A percentile compares a stretch with the other conserved stretches of the same genome.
phyloP scores from a whole-genome alignment of 2,797 vertebrate species.

The Poecile montanus region DNA sequence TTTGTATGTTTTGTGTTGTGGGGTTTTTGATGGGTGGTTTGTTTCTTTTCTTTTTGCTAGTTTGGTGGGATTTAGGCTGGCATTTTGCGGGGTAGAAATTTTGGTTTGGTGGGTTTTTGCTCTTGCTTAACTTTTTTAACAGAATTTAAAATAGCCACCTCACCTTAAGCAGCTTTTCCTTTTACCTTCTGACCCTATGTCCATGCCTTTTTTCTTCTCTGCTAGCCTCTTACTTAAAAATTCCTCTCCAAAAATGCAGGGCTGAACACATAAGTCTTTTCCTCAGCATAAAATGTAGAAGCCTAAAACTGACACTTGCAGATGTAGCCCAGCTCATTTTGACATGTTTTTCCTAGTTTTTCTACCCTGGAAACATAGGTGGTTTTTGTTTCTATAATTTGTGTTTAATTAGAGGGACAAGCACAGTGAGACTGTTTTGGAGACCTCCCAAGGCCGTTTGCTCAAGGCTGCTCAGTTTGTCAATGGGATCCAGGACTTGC shows the following conservation, averaged over 20 bases:
- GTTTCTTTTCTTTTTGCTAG: not conserved
- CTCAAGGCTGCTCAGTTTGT: not conserved
- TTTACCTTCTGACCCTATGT: not conserved
- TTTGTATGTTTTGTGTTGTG: not conserved
- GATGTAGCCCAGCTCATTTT: not conserved
- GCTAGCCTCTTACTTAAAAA: not conserved
- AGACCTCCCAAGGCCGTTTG: not conserved
- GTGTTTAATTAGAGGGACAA: not conserved
- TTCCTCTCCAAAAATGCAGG: not conserved
- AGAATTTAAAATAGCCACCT: not conserved
- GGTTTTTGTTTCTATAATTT: not conserved
- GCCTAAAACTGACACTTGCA: not conserved
- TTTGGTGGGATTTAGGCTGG: not conserved
- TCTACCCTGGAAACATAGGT: not conserved
- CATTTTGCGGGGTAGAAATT: not conserved
- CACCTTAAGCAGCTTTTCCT: not conserved
- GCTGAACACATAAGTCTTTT: not conserved
- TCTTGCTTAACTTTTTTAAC: not conserved
- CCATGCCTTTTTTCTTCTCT: not conserved
- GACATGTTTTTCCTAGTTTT: not conserved
- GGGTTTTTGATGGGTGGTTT: fast-evolving
- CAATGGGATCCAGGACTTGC: not conserved
- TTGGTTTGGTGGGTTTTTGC: not conserved
- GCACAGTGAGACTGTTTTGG: not conserved
- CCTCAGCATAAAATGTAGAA: not conserved